Evolutionary conservation across 2,113 vertebrate genomes (phyloP).

Genomic region (Semicossyphus pulcher): DNA sequence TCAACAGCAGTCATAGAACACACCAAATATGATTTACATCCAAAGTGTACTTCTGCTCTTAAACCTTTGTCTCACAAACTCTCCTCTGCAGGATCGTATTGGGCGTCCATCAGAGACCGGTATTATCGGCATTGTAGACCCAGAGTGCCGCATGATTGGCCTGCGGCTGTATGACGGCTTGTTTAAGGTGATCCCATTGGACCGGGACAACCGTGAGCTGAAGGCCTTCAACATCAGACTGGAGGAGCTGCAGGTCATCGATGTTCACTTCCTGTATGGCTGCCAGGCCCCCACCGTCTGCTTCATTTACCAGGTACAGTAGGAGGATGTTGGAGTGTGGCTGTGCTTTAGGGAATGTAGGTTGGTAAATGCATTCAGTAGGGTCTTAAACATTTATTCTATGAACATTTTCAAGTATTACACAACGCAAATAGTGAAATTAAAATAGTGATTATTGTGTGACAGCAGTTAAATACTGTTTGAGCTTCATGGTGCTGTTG

Average conservation of each 20-base stretch:
- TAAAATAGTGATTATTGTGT: too few relatives aligned
- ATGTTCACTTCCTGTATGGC: conserved; percentile 96
- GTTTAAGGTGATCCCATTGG: conserved; percentile 97
- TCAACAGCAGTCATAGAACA: not conserved
- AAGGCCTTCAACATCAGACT: conserved; percentile 98
- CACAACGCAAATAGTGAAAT: too few relatives aligned
- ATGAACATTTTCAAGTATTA: too few relatives aligned
- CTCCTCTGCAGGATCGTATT: conserved; percentile 90
- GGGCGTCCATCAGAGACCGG: conserved; percentile 97
- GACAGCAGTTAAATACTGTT: too few relatives aligned
- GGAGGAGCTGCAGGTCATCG: conserved; percentile 97
- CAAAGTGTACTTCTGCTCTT: too few relatives aligned
- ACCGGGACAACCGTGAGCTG: conserved; percentile 95
- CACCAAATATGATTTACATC: too few relatives aligned
- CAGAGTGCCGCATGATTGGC: conserved; percentile 98
- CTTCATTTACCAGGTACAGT: conserved; percentile 95
- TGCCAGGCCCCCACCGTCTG: conserved; percentile 98
- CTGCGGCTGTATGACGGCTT: conserved; percentile 95
- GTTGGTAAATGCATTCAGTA: not conserved
- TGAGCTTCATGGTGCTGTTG: too few relatives aligned
- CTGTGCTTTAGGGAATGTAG: not conserved
- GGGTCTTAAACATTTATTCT: too few relatives aligned
- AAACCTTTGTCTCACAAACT: too few relatives aligned
- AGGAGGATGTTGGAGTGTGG: not conserved
- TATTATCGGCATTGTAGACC: conserved; percentile 98